Evolutionary conservation across 2,888 invertebrate genomes (phyloP), one percentile per base, ranked within the genome.

Genomic region (Drosophila prostipennis): DNA sequence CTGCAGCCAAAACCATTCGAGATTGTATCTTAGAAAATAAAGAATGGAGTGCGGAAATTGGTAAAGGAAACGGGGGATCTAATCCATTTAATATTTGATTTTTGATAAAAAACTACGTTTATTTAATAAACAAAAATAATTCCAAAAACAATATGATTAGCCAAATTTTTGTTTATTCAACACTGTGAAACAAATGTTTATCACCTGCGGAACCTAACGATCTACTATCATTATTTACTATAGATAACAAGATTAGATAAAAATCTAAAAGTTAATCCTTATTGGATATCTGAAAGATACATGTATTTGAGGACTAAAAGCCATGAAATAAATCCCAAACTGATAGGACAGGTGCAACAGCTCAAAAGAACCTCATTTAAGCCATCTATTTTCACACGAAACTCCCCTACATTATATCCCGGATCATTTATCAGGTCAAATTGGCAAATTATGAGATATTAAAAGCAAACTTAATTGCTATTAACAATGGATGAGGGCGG

Each of bases 371-470:
- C 8, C 11, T 0, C 16, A 55, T 19, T 23, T n/a, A 19, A 45
- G 43, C n/a, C 16, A 48, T 56, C 10, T 13, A 36, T n/a, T 36
- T 49, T 6, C 19, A 19, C n/a, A 11, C 5, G 6, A 36, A 55
- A 34, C n/a, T n/a, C 14, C 32, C 43, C 10, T n/a, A 16, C 52
- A 26, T 10, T 5, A 34, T 26, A 16, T 43, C n/a, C 16, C 16
- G 3, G 29, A 37, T 64, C 29, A 14, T 32, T 64, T 51, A 36
- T 49, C 63, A 42, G 43, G 49, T 43, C 14, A 51, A 63, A 51
- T 64, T 43, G 29, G 64, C 49, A 43, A 63, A 64, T 64, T 51
- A 64, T 64, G 43, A 51, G 49, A 64, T 51, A 64, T 64, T 63
- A 64, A 51, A 51, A 32, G 36, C 29, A n/a, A 32, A 43, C 42